These are phyloP conservation scores for Epinephelus awoara DNA, from an alignment of 2,797 vertebrate genomes.

Conservation along the genomic window DNA sequence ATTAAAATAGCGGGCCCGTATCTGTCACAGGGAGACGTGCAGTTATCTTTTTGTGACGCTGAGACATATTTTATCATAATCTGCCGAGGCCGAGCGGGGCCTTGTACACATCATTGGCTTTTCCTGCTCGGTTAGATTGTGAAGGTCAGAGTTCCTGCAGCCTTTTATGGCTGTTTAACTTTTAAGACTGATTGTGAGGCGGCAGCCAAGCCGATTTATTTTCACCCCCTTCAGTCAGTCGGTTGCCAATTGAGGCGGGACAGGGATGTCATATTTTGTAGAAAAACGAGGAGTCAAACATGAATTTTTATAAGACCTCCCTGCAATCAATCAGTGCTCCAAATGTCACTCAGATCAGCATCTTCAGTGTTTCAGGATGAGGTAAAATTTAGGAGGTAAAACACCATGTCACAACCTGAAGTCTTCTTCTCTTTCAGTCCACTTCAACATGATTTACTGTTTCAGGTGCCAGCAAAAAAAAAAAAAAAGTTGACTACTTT, in stretches of 20 bases:
- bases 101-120: conserved; percentile 98
- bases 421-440: not conserved
- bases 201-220: conserved; percentile 67
- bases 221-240: conserved; percentile 48
- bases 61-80: conserved; percentile 97
- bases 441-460: not conserved
- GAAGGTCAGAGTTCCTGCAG: conserved; percentile 97
- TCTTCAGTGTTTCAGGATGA: not conserved
- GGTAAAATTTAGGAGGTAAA: not conserved
- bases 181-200: conserved; percentile 87
- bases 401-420: not conserved
- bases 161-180: conserved; percentile 94
- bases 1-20: conserved; percentile 90
- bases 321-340: not conserved
- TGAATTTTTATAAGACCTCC: not conserved
- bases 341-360: not conserved
- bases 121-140: conserved; percentile 95
- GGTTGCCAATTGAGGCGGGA: not conserved
- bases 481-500: not conserved
- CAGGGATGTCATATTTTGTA: not conserved
- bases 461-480: not conserved
- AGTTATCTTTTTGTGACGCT: conserved; percentile 88
- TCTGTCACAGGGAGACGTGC: conserved; percentile 91
- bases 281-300: not conserved
- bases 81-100: conserved; percentile 88